Evolutionary conservation across 2,113 vertebrate species (phyloP).

Genomic region (Phalacrocorax brasilianus): DNA sequence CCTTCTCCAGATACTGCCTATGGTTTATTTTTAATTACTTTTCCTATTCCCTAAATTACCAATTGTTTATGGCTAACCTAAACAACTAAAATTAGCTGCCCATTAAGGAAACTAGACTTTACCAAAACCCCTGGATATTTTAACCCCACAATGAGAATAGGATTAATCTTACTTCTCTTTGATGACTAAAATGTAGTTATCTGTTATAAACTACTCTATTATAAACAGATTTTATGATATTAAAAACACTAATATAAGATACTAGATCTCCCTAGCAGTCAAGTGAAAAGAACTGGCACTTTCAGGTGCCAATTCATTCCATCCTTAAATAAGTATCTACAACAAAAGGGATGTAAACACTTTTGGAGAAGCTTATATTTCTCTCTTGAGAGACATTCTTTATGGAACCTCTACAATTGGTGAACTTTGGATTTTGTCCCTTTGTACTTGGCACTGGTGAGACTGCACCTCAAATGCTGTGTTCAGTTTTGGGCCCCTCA

Average conservation of each 20-base stretch:
- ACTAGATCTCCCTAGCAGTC: neutral
- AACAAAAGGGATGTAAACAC: neutral
- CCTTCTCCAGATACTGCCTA: neutral
- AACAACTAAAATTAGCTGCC: neutral
- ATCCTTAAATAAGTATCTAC: neutral
- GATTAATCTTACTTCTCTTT: neutral
- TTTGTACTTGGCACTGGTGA: neutral
- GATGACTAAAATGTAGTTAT: neutral
- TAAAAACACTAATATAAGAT: neutral
- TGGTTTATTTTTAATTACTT: neutral
- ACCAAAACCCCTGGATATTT: neutral
- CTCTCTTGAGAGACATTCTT: neutral
- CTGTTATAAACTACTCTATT: neutral
- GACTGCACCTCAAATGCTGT: rapidly evolving
- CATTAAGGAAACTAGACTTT: neutral
- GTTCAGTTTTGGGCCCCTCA: neutral
- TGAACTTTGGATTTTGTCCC: neutral
- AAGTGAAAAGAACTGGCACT: neutral
- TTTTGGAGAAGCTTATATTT: neutral
- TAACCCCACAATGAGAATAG: neutral
- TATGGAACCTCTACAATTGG: neutral
- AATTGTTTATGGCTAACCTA: neutral
- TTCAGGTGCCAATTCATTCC: neutral
- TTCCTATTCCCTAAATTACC: neutral
- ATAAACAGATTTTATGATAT: neutral